phyloP scores from a whole-genome alignment of 2,113 vertebrate species.

The Ctenomys sociabilis region DNA sequence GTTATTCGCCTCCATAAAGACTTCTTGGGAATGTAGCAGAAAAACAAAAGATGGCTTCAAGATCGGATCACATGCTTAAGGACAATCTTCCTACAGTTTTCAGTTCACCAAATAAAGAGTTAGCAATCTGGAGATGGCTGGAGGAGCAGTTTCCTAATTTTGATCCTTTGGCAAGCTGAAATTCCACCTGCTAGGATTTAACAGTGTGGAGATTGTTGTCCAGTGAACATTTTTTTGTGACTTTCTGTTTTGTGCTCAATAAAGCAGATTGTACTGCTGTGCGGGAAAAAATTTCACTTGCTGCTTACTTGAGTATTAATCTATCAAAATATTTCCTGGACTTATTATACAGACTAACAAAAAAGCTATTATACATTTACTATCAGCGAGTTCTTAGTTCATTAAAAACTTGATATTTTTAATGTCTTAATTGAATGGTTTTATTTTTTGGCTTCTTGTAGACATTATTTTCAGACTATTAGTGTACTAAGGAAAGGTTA shows the following conservation, averaged over 20 bases:
- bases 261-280: conserved; percentile 76
- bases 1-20: conserved; percentile 58
- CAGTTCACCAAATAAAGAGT: conserved; percentile 54
- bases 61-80: conserved; percentile 63
- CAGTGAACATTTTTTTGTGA: conserved; percentile 61
- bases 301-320: conserved; percentile 74
- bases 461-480: conserved; percentile 76
- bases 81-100: conserved; percentile 72
- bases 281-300: conserved; percentile 68
- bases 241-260: conserved; percentile 75
- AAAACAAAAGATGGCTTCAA: conserved; percentile 66
- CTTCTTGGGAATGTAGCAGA: conserved; percentile 73
- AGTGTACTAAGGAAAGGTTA: conserved; percentile 70
- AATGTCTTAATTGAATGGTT: conserved; percentile 72
- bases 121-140: conserved; percentile 46
- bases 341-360: conserved; percentile 70
- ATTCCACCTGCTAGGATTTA: conserved; percentile 74
- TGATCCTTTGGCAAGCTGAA: conserved; percentile 56
- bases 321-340: conserved; percentile 78
- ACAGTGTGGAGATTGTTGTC: conserved; percentile 77
- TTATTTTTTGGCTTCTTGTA: conserved; percentile 73
- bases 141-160: conserved; percentile 57
- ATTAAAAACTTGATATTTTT: conserved; percentile 70
- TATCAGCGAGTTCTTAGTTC: conserved; percentile 71
- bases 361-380: conserved; percentile 71